A percentile compares a stretch with the other conserved stretches of the same genome.
Evolutionary conservation across 2,113 vertebrate species (phyloP).

Genomic region (Trogon melanurus): DNA sequence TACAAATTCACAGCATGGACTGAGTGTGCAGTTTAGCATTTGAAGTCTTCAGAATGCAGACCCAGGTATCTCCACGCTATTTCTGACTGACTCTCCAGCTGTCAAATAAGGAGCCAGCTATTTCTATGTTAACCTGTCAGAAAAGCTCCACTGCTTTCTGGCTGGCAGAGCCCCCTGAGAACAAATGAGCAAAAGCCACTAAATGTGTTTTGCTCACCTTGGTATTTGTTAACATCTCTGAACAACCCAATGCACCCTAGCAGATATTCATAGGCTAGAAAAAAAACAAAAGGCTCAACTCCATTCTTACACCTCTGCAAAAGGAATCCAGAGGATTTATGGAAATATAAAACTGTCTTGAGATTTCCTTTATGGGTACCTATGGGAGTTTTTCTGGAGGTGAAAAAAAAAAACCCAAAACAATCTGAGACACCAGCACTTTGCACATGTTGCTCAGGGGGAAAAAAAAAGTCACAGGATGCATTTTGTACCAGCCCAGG

Average conservation of each 20-base stretch:
- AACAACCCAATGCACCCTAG: not conserved
- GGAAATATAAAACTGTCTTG: not conserved
- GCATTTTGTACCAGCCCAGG: not conserved
- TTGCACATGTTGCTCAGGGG: not conserved
- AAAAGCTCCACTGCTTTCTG: not conserved
- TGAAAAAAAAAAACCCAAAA: fast-evolving
- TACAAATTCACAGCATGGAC: not conserved
- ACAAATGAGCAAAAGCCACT: not conserved
- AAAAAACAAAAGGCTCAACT: not conserved
- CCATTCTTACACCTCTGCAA: not conserved
- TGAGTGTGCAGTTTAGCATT: not conserved
- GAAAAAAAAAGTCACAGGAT: not conserved
- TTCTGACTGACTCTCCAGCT: not conserved
- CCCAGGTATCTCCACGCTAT: not conserved
- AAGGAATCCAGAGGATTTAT: not conserved
- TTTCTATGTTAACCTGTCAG: not conserved
- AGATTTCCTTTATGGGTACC: not conserved
- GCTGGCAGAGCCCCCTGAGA: not conserved
- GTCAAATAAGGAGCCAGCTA: not conserved
- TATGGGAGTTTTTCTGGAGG: not conserved
- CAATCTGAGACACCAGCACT: not conserved
- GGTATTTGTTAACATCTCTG: not conserved
- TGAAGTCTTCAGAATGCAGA: not conserved
- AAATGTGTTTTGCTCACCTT: not conserved
- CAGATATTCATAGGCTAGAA: not conserved